Conservation (phyloP, 1,140 invertebrate species). For the Phenacoccus solenopsis region DNA sequence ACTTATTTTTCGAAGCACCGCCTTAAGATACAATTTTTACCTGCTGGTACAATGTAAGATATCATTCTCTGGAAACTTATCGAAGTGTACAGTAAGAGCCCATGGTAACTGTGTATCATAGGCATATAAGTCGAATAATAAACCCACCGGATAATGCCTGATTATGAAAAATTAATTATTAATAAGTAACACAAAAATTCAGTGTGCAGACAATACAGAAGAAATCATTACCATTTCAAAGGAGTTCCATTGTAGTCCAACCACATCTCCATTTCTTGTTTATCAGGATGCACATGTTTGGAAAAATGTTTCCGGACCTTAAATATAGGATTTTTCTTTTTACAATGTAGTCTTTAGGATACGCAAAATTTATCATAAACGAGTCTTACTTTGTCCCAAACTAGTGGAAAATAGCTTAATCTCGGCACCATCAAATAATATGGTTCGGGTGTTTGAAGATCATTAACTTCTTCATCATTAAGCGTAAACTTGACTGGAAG, state of each 20-base stretch:
- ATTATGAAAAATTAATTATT: conserved; percentile 22
- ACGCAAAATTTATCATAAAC: background rate
- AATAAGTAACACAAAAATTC: background rate
- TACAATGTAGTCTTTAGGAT: background rate
- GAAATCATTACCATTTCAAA: conserved; percentile 59
- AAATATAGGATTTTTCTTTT: too few species aligned
- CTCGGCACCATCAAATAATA: conserved; percentile 91
- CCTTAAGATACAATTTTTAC: conserved; percentile 36
- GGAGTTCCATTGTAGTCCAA: conserved; percentile 84
- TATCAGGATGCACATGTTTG: conserved; percentile 64
- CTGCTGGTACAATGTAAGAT: conserved; percentile 64
- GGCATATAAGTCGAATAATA: conserved; percentile 74
- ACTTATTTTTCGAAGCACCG: too few species aligned
- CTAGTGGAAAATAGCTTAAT: conserved; percentile 88
- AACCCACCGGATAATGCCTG: conserved; percentile 89
- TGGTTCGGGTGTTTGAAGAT: conserved; percentile 75
- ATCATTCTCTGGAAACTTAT: conserved; percentile 70
- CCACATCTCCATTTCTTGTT: conserved; percentile 84
- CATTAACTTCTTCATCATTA: conserved; percentile 73
- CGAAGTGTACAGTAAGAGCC: conserved; percentile 90
- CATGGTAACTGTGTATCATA: conserved; percentile 72
- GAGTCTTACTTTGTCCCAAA: conserved; percentile 78
- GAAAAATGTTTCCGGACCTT: conserved; percentile 83
- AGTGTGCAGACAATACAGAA: conserved; percentile 4
- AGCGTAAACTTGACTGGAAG: conserved; percentile 83